phyloP scores from a whole-genome alignment of 2,888 invertebrate species.

The Lasioglossum oenotherae region DNA sequence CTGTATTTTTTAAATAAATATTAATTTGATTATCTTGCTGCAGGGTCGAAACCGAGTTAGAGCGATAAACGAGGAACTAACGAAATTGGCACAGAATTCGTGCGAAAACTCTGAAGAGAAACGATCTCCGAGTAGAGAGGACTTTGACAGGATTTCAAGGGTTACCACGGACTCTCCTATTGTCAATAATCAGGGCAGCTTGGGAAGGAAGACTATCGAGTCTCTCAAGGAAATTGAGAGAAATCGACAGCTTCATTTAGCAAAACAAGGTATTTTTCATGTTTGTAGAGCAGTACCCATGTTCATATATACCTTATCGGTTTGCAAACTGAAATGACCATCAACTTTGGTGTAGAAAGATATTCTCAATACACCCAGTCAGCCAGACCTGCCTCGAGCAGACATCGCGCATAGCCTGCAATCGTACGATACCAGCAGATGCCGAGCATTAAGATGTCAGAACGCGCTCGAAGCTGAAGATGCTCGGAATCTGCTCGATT shows the following conservation, averaged over 20 bases:
- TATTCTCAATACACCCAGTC: background rate
- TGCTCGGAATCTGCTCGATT: no score
- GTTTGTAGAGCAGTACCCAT: background rate
- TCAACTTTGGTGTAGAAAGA: background rate
- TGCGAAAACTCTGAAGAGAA: slow-evolving; percentile 79
- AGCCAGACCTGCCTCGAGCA: no score
- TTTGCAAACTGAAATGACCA: background rate
- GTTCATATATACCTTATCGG: background rate
- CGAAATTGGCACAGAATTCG: slow-evolving; percentile 79
- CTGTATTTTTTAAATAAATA: background rate
- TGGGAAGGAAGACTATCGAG: slow-evolving; percentile 92
- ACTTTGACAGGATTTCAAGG: slow-evolving; percentile 94
- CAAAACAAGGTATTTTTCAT: slow-evolving; percentile 91
- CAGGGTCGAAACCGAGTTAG: slow-evolving; percentile 88
- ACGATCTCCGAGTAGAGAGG: slow-evolving; percentile 91
- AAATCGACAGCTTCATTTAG: slow-evolving; percentile 93
- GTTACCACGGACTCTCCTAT: slow-evolving; percentile 94
- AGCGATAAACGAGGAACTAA: slow-evolving; percentile 88
- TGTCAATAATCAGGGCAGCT: slow-evolving; percentile 87
- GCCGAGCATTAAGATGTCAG: no score
- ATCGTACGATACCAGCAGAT: no score
- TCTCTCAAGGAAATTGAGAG: slow-evolving; percentile 96
- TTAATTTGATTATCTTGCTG: slow-evolving; percentile 45
- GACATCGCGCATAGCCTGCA: no score
- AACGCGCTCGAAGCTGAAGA: no score